These are phyloP conservation scores for Dipodomys stephensi DNA, from an alignment of 2,113 vertebrate genomes.

Conservation along the genomic window DNA sequence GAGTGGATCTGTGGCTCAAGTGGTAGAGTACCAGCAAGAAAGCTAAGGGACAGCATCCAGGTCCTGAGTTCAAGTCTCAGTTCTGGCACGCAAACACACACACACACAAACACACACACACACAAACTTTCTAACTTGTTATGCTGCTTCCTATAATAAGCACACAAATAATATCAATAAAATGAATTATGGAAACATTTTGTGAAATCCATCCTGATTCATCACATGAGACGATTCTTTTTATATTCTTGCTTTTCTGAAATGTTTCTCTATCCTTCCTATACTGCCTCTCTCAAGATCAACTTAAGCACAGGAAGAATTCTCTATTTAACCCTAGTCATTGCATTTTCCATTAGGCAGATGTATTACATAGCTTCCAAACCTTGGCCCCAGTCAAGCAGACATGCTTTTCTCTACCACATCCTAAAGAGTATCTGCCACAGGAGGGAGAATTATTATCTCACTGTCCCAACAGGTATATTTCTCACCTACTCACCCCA, in stretches of 20 bases:
- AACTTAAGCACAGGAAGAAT: neutral
- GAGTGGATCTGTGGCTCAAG: too few species aligned
- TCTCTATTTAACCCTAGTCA: neutral
- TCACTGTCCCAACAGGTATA: neutral
- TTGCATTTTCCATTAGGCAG: neutral
- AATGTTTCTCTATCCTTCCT: neutral
- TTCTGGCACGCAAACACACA: too few species aligned
- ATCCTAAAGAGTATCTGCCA: neutral
- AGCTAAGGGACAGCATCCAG: too few species aligned
- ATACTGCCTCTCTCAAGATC: neutral
- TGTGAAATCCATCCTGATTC: neutral
- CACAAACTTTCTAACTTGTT: neutral
- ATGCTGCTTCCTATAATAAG: neutral
- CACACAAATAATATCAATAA: neutral
- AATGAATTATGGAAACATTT: neutral
- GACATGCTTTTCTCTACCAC: neutral
- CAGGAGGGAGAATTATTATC: neutral
- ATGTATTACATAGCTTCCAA: neutral
- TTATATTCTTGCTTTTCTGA: neutral
- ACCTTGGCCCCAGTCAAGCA: neutral
- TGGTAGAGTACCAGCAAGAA: too few species aligned
- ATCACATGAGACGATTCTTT: neutral
- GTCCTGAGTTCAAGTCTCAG: too few species aligned
- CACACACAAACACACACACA: too few species aligned
- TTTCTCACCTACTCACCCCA: neutral